These are phyloP conservation scores for Galago senegalensis DNA, from an alignment of 2,797 vertebrate genomes.

Conservation along the genomic window DNA sequence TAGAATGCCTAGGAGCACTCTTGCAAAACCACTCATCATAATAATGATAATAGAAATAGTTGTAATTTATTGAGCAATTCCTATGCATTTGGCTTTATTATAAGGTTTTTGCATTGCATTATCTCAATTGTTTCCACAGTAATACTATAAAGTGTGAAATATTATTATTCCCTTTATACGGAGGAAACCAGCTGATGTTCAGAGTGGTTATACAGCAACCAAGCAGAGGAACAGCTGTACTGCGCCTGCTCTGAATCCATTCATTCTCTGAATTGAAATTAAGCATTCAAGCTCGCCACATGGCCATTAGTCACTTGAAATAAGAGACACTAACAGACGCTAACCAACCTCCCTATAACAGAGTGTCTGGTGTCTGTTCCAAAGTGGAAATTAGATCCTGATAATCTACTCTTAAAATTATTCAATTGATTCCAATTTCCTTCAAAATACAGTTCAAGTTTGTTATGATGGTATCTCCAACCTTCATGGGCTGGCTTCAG, in stretches of 20 bases:
- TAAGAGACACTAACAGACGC: neutral
- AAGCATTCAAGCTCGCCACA: neutral
- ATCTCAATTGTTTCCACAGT: neutral
- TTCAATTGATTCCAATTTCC: neutral
- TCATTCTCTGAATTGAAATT: neutral
- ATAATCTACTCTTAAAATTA: neutral
- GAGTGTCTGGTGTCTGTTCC: neutral
- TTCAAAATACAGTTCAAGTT: neutral
- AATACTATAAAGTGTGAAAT: neutral
- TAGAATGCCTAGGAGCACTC: neutral
- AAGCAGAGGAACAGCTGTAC: neutral
- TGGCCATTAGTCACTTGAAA: neutral
- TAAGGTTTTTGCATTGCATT: neutral
- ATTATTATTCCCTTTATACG: neutral
- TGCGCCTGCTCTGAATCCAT: neutral
- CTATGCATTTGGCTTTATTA: neutral
- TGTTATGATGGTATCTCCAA: neutral
- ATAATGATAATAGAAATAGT: neutral
- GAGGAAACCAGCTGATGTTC: neutral
- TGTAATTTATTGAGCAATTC: neutral
- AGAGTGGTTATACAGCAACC: neutral
- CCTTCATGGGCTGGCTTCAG: neutral
- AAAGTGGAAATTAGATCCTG: neutral
- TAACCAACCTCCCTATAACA: neutral
- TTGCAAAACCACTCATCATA: neutral